A percentile compares a stretch with the other conserved stretches of the same genome.
These are phyloP conservation scores for Ophion obscuratus DNA, from an alignment of 2,888 invertebrate genomes.

Conservation along the genomic window DNA sequence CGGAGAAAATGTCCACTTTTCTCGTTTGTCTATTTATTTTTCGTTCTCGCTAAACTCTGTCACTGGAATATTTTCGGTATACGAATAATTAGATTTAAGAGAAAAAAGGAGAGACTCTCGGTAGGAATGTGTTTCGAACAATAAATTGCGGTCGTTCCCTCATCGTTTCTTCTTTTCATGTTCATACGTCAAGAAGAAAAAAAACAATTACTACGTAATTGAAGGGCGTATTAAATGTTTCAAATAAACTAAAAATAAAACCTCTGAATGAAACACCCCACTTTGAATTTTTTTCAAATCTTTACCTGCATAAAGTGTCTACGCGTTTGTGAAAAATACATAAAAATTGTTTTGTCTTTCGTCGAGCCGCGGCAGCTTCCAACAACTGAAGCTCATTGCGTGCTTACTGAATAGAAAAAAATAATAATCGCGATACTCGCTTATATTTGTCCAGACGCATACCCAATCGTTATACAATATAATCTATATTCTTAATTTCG, in stretches of 20 bases:
- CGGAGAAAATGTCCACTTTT: not conserved
- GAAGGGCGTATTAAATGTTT: slow-evolving; percentile 37
- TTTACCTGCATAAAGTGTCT: not conserved
- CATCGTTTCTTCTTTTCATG: slow-evolving; percentile 12
- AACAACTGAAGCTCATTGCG: slow-evolving; percentile 48
- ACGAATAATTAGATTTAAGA: slow-evolving; percentile 24
- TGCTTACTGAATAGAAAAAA: slow-evolving; percentile 35
- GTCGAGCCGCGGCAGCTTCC: slow-evolving; percentile 18
- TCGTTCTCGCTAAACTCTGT: slow-evolving; percentile 9
- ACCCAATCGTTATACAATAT: slow-evolving; percentile 57
- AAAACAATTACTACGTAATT: slow-evolving; percentile 30
- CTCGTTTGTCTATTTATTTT: slow-evolving; percentile 9
- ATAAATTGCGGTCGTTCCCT: slow-evolving; percentile 61
- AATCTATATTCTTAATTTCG: slow-evolving; percentile 63
- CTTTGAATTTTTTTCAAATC: slow-evolving; percentile 11
- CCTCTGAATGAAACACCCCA: slow-evolving; percentile 10
- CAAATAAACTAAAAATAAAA: slow-evolving; percentile 5
- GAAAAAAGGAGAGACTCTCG: slow-evolving; percentile 41
- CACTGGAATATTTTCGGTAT: not conserved
- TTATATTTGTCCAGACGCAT: slow-evolving; percentile 58
- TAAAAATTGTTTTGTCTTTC: slow-evolving; percentile 5
- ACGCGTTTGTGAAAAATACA: slow-evolving; percentile 10
- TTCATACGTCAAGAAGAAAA: slow-evolving; percentile 10
- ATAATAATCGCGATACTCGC: slow-evolving; percentile 29
- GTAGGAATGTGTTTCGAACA: slow-evolving; percentile 70